Base-by-base conservation (phyloP, 1,140 invertebrate genomes). In the Micrasema minimum region DNA sequence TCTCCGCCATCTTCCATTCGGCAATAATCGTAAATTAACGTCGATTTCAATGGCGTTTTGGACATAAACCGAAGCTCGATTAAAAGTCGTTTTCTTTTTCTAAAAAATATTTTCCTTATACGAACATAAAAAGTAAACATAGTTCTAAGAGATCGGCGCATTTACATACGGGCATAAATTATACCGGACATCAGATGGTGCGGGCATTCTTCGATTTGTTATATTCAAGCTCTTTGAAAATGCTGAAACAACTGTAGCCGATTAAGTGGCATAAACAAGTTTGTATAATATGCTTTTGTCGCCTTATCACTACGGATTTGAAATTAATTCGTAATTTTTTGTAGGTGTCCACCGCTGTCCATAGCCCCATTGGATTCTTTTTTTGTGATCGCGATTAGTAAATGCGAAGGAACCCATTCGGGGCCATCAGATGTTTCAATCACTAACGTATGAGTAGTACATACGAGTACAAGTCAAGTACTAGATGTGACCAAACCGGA, bases 21-120 rank as follows among this genome's bases (percentile, higher is more conserved):
- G 62, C 72, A 70, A 74, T 70, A 70, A 74, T 69, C 72, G 72
- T 74, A 74, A 70, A 70, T 74, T 70, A 70, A 57, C 26, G 51
- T 26, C 68, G 43, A 57, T 72, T 72, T 69, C 71, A 72, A 72
- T 69, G 71, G 71, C 57, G 66, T 55, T 72, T 66, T 72, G 43
- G 61, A 69, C 67, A 69, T 67, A 62, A 65, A 66, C 55, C 50
- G 71, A 59, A 6, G 53, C 53, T 38, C 66, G 66, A 69, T 69
- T 59, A 59, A 59, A 51, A 67, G 46, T 38, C 37, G 55, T 69
- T 69, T 61, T 69, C 59, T 64, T 64, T 69, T 69, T 69, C 50
- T 69, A 69, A 35, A 50, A 61, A 69, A 61, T 59, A n/a, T 69
- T 69, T 59, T 69, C 66, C 66, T 69, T 53, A 48, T 46, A 16